Conservation (phyloP, 2,113 vertebrate genomes). For the Cyphomyrus discorhynchus region DNA sequence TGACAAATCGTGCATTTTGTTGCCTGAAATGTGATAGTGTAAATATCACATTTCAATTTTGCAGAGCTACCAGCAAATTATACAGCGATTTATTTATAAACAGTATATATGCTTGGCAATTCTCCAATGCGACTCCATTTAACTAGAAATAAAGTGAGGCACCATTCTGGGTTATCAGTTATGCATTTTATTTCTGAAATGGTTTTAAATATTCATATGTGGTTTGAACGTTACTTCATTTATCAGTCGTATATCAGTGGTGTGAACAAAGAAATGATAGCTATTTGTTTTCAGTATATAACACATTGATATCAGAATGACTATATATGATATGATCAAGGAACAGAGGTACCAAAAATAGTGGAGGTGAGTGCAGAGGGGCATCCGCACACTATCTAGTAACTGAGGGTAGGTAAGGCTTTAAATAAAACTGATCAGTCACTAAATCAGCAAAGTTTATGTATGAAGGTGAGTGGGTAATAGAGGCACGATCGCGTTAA, state of each 20-base stretch:
- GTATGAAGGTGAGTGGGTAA: neutral
- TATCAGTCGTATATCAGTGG: neutral
- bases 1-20: neutral
- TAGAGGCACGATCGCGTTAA: neutral
- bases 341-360: neutral
- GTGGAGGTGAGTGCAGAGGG: neutral
- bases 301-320: neutral
- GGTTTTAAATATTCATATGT: neutral
- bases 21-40: neutral
- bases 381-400: neutral
- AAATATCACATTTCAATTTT: neutral
- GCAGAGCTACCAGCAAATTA: neutral
- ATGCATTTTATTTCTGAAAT: neutral
- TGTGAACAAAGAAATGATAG: neutral
- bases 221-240: neutral
- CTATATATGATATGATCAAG: neutral
- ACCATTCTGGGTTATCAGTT: neutral
- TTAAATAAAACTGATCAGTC: neutral
- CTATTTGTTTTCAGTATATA: neutral
- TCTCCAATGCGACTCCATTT: neutral
- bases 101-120: neutral
- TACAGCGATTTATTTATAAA: neutral
- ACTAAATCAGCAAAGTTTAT: neutral
- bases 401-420: neutral
- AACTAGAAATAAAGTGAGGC: neutral